Evolutionary conservation across 2,797 vertebrate species (phyloP), one percentile per base, ranked within the genome.

Genomic region (Amniataba percoides): DNA sequence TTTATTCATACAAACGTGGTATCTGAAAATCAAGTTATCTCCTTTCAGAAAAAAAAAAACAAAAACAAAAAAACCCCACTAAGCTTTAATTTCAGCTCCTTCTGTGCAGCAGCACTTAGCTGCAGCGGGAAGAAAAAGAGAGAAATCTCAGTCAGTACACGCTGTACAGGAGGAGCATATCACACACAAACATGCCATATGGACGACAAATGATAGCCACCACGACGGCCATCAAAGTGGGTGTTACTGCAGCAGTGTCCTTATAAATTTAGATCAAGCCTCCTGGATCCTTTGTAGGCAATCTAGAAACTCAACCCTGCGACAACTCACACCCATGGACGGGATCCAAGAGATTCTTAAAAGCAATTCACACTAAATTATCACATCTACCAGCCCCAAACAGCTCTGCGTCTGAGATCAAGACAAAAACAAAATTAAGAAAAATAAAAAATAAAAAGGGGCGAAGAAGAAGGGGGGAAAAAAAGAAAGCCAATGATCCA

Each of bases 291-390:
- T 90, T 93, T 91, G 83, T 84, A 69, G 80, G 56, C 67, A 77
- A 82, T 68, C 48, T 36, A 80, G 53, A 81, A 87, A 77, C 69
- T 80, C 85, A 90, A 89, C 79, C 81, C 68, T 60, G 80, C 53
- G 77, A 90, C 78, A 83, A 84, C 83, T 89, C 80, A 75, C 86
- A 77, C 87, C 81, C 83, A 8, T 69, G 81, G 81, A 88, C 14
- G 23, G 34, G 56, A 78, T 90, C 83, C 87, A 83, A 81, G 70
- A 74, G 60, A 84, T 68, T 78, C 77, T 86, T 78, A 75, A 80
- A 90, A 87, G 84, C 82, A 79, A 84, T 90, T 91, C 87, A 87
- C 87, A 78, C 78, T 63, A 80, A 88, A 90, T 93, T 87, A 93
- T 91, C 90, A 87, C 89, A 64, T 84, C 52, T 85, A 34, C 34